Conservation (phyloP, 1,140 invertebrate genomes). For the Bombus turneri region DNA sequence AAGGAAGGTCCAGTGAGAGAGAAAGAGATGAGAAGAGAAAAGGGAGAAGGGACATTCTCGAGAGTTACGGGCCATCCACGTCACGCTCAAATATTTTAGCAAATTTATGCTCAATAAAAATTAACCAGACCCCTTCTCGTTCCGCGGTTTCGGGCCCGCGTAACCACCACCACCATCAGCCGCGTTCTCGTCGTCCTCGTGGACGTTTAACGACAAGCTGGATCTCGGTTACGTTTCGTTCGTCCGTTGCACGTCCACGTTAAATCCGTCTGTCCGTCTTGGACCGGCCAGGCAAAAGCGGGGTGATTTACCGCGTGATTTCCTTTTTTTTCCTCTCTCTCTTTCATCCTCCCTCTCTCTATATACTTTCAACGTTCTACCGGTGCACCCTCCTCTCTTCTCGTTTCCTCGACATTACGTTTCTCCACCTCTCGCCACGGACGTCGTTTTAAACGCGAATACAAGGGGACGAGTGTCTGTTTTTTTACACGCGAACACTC, state of each 20-base stretch:
- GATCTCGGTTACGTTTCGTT: slow-evolving; percentile 59
- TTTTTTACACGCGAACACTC: slow-evolving; percentile 2
- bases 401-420: not conserved
- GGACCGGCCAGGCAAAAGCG: slow-evolving; percentile 63
- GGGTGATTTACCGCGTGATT: slow-evolving; percentile 76
- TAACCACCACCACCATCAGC: slow-evolving; percentile 48
- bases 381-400: not conserved
- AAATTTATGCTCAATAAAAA: slow-evolving; percentile 81
- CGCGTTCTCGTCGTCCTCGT: slow-evolving; percentile 39
- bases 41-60: slow-evolving; percentile 54
- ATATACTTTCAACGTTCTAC: slow-evolving; percentile 13
- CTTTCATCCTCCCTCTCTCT: slow-evolving; percentile 27
- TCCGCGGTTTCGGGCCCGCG: slow-evolving; percentile 61
- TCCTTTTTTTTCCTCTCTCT: slow-evolving; percentile 40
- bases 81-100: slow-evolving; percentile 79
- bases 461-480: slow-evolving; percentile 22
- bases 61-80: slow-evolving; percentile 78
- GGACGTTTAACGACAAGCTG: slow-evolving; percentile 77
- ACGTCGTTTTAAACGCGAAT: slow-evolving; percentile 31
- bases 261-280: slow-evolving; percentile 50
- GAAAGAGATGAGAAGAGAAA: slow-evolving; percentile 20
- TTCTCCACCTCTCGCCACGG: not conserved
- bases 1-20: slow-evolving; percentile 11
- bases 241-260: slow-evolving; percentile 44
- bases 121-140: slow-evolving; percentile 76